Base-by-base conservation (phyloP, 2,888 invertebrate species). In the Morinoia aosen region DNA sequence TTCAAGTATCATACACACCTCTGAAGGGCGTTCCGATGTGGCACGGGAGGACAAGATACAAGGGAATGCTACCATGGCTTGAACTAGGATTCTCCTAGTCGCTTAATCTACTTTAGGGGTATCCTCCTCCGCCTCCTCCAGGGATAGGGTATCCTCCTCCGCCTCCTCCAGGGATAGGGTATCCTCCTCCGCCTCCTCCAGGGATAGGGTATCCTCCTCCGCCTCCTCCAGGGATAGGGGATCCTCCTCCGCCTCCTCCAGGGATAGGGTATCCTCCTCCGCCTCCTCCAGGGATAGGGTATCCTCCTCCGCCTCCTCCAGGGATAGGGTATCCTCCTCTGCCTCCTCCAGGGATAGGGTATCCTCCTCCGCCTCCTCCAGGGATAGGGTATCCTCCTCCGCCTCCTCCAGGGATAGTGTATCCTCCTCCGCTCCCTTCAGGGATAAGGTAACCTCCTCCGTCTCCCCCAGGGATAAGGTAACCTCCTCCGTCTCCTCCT, bases 91-190 rank as follows among this genome's bases (percentile, higher is more conserved):
- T n/a, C n/a, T n/a, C n/a, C n/a, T n/a, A n/a, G n/a, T n/a, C n/a
- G n/a, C n/a, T n/a, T n/a, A n/a, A n/a, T n/a, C n/a, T n/a, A n/a
- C n/a, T n/a, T n/a, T n/a, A n/a, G n/a, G n/a, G n/a, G n/a, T n/a
- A n/a, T n/a, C n/a, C 95, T 94, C 95, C 95, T 96, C 96, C 64
- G 94, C 95, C 91, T 95, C 95, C 88, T 95, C 95, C 39, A 95
- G 96, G n/a, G n/a, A n/a, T n/a, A n/a, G n/a, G n/a, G n/a, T n/a
- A n/a, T n/a, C n/a, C 95, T 94, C 95, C 95, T 96, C 96, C 64
- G 94, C 95, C 91, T 95, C 95, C 88, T 95, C 95, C 39, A 95
- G 96, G n/a, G n/a, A n/a, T n/a, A n/a, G n/a, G n/a, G n/a, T n/a
- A n/a, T n/a, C n/a, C 95, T 94, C 95, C 95, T 96, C 96, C 64